Evolutionary conservation across 2,797 vertebrate species (phyloP), one percentile per base, ranked within the genome.

Genomic region (Tachyglossus aculeatus): DNA sequence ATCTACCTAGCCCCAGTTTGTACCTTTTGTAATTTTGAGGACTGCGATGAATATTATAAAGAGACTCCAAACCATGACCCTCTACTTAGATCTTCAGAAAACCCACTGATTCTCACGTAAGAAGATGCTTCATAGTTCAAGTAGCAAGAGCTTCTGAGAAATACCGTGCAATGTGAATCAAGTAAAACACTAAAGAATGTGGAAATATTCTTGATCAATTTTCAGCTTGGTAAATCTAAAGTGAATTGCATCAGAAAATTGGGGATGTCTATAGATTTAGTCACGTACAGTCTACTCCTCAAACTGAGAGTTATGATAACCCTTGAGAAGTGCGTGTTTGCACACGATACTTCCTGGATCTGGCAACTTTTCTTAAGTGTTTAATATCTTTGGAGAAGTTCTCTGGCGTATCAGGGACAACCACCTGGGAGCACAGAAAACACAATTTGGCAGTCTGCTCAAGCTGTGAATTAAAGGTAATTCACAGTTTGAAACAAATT

Each of bases 381-480:
- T 86, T 92, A 77, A 83, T 86, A 68, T 82, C 77, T 81, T 83
- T 88, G 88, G 84, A 85, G 84, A 90, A 84, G 70, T 86, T 87
- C 78, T 88, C 79, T 61, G 72, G 58, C 71, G 31, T 81, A 67
- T 86, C 88, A 86, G 84, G 86, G 63, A 74, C 62, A 88, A 70
- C 76, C 90, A 91, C 89, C 85, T 91, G 90, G 86, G 74, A 89
- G 44, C 52, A 78, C 0, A 72, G 78, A 86, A 90, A 90, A 82
- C 78, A 86, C 86, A 89, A 90, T 87, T 77, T 91, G 87, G 89
- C 90, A 90, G 72, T 71, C 27, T 78, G 60, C 81, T 88, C 69
- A 86, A 80, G 75, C 84, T 84, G 78, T 85, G 86, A 93, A 90
- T 91, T 90, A 91, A 91, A 91, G 86, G 89, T 89, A 92, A 92